A percentile compares a stretch with the other conserved stretches of the same genome.
Evolutionary conservation across 1,140 invertebrate species (phyloP).

Genomic region (Saccostrea echinata): DNA sequence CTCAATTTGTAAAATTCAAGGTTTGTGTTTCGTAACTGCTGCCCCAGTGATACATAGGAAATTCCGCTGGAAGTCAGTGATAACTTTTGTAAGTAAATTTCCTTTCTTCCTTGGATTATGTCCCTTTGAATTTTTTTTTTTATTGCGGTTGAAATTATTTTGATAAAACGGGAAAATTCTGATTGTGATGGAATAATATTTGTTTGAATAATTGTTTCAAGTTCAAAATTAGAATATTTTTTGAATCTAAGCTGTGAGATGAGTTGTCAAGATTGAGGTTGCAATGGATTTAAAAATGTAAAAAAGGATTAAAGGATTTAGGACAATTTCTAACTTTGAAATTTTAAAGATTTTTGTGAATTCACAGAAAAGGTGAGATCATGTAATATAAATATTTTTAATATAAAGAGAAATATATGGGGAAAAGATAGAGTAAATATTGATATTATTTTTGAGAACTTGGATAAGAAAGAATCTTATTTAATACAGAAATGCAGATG

Average conservation of each 20-base stretch:
- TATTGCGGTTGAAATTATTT: background rate
- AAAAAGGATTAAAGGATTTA: background rate
- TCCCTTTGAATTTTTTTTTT: background rate
- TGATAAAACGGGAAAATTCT: background rate
- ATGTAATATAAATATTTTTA: background rate
- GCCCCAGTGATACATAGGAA: background rate
- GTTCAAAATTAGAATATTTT: background rate
- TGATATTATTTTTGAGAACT: background rate
- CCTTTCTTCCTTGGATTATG: background rate
- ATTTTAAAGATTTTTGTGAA: background rate
- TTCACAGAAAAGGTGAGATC: background rate
- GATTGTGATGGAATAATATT: background rate
- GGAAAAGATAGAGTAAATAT: background rate
- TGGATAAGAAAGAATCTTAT: background rate
- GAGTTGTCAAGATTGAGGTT: background rate
- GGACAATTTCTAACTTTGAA: too few relatives aligned
- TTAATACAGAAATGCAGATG: background rate
- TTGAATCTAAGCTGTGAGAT: background rate
- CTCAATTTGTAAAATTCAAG: constrained; percentile 39
- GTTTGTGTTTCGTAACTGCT: constrained; percentile 2
- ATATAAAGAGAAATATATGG: background rate
- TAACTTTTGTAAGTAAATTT: background rate
- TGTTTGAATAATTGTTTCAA: background rate
- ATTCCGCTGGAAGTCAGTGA: background rate
- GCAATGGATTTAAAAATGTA: background rate